Base-by-base conservation (phyloP, 30 jellyfish, hydroid and myxozoan species). In the Mastigias papua region DNA sequence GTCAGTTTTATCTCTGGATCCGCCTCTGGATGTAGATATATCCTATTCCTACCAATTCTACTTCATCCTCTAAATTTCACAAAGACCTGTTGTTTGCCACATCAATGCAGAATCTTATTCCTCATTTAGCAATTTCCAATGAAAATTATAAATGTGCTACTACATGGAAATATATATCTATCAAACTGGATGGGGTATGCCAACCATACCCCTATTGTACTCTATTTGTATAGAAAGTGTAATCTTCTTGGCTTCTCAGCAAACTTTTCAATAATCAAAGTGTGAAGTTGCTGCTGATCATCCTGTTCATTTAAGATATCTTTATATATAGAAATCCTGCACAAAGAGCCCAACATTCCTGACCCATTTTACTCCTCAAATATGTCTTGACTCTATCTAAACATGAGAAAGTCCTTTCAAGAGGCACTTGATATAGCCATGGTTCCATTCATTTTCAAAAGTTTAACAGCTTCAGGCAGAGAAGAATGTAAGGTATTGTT, bases 331-430 rank as follows among this genome's bases (percentile, higher is more conserved):
- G 91, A 62, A 16, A 80, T 82, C 49, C 92, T 82, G 25, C 92
- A 66, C 21, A 82, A 23, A 2, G 78, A 82, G 6, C 77, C 67
- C 1, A 67, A 4, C 86, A 1, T 9, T 82, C 92, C 28, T 82
- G 92, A 25, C 92, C 88, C 92, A 82, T 82, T 68, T 27, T 67
- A 28, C 25, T 42, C 1, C 92, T 30, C 57, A 82, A 46, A 62
- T 80, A 63, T n/a, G 91, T 80, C 46, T 80, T 60, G 1, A 61
- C 83, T 62, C 91, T 61, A 15, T 48, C 17, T 25, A 80, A 60
- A 34, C 83, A 80, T 2, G 91, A 80, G 23, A 80, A 80, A 15
- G 91, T 61, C 35, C 91, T 62, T 33, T 61, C 91, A 16, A 33
- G 91, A 80, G 2, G 91, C 91, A 27, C 86, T 61, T n/a, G 83